phyloP scores from a whole-genome alignment of 2,113 vertebrate genomes.

The Melospiza melodia region DNA sequence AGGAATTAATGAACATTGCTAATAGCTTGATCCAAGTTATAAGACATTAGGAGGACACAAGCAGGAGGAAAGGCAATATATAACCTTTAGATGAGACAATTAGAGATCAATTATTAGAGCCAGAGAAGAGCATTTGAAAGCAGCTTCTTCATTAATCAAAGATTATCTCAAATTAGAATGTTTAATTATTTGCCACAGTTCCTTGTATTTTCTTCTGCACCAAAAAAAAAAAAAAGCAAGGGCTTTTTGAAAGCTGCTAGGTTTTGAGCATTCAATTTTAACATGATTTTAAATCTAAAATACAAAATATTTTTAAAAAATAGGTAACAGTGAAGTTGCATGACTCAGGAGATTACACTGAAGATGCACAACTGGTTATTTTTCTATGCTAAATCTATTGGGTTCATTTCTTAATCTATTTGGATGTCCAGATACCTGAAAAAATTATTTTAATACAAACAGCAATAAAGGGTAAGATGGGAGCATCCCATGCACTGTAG shows the following conservation, averaged over 20 bases:
- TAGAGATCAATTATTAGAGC: slow-evolving; percentile 66
- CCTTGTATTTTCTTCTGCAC: background rate
- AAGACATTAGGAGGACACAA: slow-evolving; percentile 61
- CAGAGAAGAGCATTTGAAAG: slow-evolving; percentile 33
- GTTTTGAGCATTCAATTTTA: background rate
- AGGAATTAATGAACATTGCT: slow-evolving; percentile 59
- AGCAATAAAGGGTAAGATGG: background rate
- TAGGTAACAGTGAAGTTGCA: background rate
- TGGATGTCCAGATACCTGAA: background rate
- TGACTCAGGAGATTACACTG: background rate
- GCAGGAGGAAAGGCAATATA: slow-evolving; percentile 64
- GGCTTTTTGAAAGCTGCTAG: background rate
- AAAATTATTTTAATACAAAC: background rate
- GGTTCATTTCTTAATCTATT: background rate
- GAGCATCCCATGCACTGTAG: background rate
- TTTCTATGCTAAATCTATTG: background rate
- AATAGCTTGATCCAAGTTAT: slow-evolving; percentile 43
- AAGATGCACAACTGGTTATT: background rate
- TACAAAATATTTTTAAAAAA: background rate
- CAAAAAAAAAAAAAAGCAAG: fast-evolving
- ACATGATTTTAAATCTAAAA: background rate
- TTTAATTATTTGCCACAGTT: slow-evolving; percentile 54
- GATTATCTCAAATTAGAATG: slow-evolving; percentile 61
- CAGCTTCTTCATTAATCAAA: slow-evolving; percentile 64
- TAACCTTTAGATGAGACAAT: slow-evolving; percentile 68